These are phyloP conservation scores for Myxocyprinus asiaticus DNA, from an alignment of 2,113 vertebrate genomes.

Conservation along the genomic window DNA sequence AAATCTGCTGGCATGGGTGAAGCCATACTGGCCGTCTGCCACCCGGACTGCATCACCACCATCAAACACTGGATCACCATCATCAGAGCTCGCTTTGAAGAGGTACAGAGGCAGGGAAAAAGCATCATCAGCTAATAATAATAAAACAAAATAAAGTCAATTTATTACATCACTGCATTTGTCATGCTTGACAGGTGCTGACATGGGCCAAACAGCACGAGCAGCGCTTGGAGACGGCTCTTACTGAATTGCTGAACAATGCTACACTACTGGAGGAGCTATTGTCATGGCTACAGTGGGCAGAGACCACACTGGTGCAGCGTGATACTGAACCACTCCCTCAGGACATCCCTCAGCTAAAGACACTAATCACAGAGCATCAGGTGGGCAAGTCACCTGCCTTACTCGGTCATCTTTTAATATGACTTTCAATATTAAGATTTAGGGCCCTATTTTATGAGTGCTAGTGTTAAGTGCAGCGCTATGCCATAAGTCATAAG, in stretches of 20 bases:
- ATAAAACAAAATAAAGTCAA: too few species aligned
- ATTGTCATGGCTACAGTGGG: slow-evolving; percentile 93
- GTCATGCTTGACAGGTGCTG: slow-evolving; percentile 79
- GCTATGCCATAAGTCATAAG: too few species aligned
- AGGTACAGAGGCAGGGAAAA: slow-evolving; percentile 70
- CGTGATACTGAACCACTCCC: slow-evolving; percentile 88
- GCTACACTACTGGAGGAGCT: slow-evolving; percentile 93
- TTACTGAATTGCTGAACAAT: slow-evolving; percentile 89
- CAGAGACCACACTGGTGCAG: slow-evolving; percentile 92
- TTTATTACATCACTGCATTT: not conserved
- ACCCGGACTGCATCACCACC: slow-evolving; percentile 95
- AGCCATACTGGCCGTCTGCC: slow-evolving; percentile 86
- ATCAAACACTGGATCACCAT: slow-evolving; percentile 99
- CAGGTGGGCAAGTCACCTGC: slow-evolving; percentile 78
- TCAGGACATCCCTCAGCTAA: slow-evolving; percentile 92
- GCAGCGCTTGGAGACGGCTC: slow-evolving; percentile 88
- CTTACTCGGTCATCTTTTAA: too few species aligned
- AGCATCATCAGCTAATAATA: too few species aligned
- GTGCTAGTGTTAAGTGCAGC: too few species aligned
- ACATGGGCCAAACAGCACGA: slow-evolving; percentile 98
- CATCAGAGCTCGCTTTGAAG: slow-evolving; percentile 95
- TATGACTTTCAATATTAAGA: too few species aligned
- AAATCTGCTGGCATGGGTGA: slow-evolving; percentile 90
- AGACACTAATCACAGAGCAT: slow-evolving; percentile 90
- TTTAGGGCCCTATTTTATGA: too few species aligned